Percentiles rank a stretch among this genome's conserved stretches.
phyloP scores from a whole-genome alignment of 2,113 vertebrate genomes.

The Alethe castanea region DNA sequence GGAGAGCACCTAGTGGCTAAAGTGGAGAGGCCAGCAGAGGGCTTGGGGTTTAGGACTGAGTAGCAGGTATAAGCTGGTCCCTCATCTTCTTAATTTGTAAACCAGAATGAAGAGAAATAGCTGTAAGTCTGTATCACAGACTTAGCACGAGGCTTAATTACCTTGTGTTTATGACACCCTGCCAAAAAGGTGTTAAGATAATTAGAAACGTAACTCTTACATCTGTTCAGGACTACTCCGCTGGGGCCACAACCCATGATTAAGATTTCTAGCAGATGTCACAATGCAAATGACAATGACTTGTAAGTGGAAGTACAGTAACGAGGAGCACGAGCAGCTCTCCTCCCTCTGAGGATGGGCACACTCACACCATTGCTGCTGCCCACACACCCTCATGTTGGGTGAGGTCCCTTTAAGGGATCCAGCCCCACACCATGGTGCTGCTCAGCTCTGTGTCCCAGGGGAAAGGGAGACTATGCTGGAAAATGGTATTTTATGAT shows the following conservation, averaged over 20 bases:
- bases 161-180: not conserved
- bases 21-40: not conserved
- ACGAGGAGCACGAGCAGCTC: accelerated
- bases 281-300: not conserved
- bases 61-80: not conserved
- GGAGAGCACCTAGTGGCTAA: not conserved
- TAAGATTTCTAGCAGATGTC: constrained; percentile 13
- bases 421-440: accelerated
- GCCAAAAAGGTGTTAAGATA: not conserved
- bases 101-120: not conserved
- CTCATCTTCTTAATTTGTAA: not conserved
- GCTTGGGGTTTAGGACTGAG: not conserved
- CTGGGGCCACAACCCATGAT: not conserved
- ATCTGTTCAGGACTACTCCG: not conserved
- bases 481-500: not conserved
- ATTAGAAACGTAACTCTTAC: not conserved
- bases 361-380: accelerated
- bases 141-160: not conserved
- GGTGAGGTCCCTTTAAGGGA: not conserved
- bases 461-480: not conserved
- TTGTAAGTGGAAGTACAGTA: not conserved
- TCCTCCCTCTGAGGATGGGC: not conserved
- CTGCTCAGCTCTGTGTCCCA: accelerated
- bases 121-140: not conserved
- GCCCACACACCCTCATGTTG: accelerated